Evolutionary conservation across 2,888 invertebrate species (phyloP), one percentile per base, ranked within the genome.

Genomic region (Trissoscelio sp.): DNA sequence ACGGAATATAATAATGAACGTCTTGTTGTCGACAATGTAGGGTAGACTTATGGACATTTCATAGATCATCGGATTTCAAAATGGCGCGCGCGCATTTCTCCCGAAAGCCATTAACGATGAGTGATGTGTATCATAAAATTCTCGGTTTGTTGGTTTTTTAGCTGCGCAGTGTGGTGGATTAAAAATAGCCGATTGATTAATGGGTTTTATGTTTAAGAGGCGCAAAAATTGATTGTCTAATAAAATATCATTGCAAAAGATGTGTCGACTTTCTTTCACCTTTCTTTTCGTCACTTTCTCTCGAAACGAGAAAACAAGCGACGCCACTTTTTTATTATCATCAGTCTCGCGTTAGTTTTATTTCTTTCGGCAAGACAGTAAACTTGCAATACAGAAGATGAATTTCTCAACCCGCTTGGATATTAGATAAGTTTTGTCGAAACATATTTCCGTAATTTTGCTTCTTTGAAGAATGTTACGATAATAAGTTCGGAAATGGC

Each of bases 1-100:
- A 75, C 22, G 62, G 48, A 60, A 62, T 67, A 57, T 77, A 77
- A 77, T 67, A 39, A 72, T 73, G 51, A 79, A 73, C 77, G 79
- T 77, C 74, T 82, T 79, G 79, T 82, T 77, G 79, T 79, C 82
- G 79, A 75, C 79, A 79, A 73, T 82, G 79, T 79, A 74, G 48
- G 70, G 74, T 72, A 79, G 73, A 75, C 16, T 78, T 79, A 74
- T 70, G 64, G 53, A 74, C 67, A 69, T 51, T 73, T 74, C 72
- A 72, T 69, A 74, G 69, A 78, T 69, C 73, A 66, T 28, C 37
- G 58, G 64, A 69, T 16, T 48, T 64, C 39, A 64, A 73, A 81
- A 81, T 81, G 77, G 75, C 81, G 81, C 70, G 77, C 77, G 77
- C 77, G 48, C 69, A 73, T 62, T 74, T 80, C 51, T 74, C 28